A percentile compares a stretch with the other conserved stretches of the same genome.
Evolutionary conservation across 1,140 invertebrate species (phyloP).

Genomic region (Lucilia cuprina): DNA sequence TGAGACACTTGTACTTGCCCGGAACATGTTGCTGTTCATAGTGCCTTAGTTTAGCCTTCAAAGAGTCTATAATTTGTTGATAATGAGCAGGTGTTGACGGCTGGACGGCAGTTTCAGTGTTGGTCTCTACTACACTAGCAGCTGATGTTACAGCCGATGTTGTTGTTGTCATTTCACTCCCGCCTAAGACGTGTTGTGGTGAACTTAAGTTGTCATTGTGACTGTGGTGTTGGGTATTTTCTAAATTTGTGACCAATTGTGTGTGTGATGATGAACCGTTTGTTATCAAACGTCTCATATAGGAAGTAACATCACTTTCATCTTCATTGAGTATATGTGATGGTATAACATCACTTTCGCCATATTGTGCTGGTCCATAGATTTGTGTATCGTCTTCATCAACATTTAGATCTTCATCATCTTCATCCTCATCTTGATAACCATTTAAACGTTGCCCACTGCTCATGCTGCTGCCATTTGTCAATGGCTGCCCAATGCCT

Average conservation of each 20-base stretch:
- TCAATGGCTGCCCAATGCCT: constrained; percentile 66
- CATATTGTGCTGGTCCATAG: constrained; percentile 86
- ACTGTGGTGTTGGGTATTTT: too few species aligned
- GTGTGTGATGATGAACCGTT: neutral
- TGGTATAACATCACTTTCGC: constrained; percentile 75
- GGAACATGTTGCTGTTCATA: constrained; percentile 66
- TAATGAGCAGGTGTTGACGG: constrained; percentile 38
- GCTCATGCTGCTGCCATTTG: constrained; percentile 48
- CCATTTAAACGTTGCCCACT: constrained; percentile 41
- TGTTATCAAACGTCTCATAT: constrained; percentile 52
- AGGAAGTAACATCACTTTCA: constrained; percentile 67
- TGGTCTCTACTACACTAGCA: neutral
- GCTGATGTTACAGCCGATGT: neutral
- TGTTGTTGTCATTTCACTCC: neutral
- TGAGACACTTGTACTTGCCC: constrained; percentile 76
- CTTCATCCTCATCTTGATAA: constrained; percentile 63
- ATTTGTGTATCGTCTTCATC: constrained; percentile 77
- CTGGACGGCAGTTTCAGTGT: neutral
- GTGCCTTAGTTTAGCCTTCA: constrained; percentile 74
- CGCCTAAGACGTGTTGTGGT: neutral
- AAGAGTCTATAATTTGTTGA: constrained; percentile 75
- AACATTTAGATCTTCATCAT: constrained; percentile 82
- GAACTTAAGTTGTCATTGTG: neutral
- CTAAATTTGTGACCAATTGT: neutral
- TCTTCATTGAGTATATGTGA: constrained; percentile 55